A percentile compares a stretch with the other conserved stretches of the same genome.
phyloP scores from a whole-genome alignment of 2,888 invertebrate genomes.

The Suillia variegata region DNA sequence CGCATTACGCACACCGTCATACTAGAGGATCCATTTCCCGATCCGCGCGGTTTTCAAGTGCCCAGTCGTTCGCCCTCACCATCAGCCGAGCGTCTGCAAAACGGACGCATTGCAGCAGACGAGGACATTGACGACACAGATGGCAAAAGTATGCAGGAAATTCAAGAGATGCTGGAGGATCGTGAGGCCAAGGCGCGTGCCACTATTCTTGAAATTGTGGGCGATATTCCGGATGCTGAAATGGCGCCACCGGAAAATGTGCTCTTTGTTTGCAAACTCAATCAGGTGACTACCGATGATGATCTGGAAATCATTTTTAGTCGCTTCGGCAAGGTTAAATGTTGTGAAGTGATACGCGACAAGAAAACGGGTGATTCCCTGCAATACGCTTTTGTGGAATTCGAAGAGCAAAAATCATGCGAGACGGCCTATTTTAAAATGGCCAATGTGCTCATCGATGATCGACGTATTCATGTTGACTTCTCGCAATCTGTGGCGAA shows the following conservation, averaged over 20 bases:
- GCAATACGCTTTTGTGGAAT: conserved; percentile 99
- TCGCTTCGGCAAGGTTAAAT: conserved; percentile 90
- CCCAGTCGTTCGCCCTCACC: conserved; percentile 92
- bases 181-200: conserved; percentile 96
- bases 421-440: conserved; percentile 99
- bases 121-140: conserved; percentile 90
- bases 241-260: conserved; percentile 99
- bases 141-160: conserved; percentile 82
- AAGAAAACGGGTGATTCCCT: conserved; percentile 90
- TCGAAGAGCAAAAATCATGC: conserved; percentile 88
- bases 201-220: conserved; percentile 97
- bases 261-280: conserved; percentile 97
- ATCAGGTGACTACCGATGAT: conserved; percentile 97
- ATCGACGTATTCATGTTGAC: conserved; percentile 97
- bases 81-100: conserved; percentile 77
- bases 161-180: conserved; percentile 85
- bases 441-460: conserved; percentile 99
- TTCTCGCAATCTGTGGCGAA: conserved; percentile 99
- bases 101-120: conserved; percentile 89
- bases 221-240: conserved; percentile 96
- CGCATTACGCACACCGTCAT: conserved; percentile 96
- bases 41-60: conserved; percentile 76
- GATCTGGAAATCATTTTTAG: conserved; percentile 98
- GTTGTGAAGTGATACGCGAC: conserved; percentile 96
- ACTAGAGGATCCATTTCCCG: conserved; percentile 94